Base-by-base conservation (phyloP, 2,113 vertebrate species). In the Syrmaticus mikado region DNA sequence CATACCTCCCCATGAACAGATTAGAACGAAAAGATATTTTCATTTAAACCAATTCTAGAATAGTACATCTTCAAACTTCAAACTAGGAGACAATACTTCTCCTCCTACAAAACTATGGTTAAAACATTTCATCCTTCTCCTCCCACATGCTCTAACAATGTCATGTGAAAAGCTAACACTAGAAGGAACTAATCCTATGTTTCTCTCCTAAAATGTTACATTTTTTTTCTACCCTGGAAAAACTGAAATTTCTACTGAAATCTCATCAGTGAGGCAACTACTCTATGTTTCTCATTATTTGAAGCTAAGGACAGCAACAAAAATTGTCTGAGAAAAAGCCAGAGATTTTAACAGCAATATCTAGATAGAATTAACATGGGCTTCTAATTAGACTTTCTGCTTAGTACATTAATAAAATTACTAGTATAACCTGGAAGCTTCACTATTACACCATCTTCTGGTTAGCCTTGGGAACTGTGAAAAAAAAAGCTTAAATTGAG, bases 361-460 rank as follows among this genome's bases (percentile, higher is more conserved):
- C 89, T 74, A 79, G 41, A 55, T 62, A 53, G 45, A 89, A 41
- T 87, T 82, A 89, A 8, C 8, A 76, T 40, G 6, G 27, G 3
- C 5, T 82, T 85, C 57, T 20, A 87, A 89, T 90, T 36, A 77
- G 43, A 74, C 61, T 13, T 80, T 77, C 28, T 67, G 17, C 67
- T 79, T 76, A 55, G 27, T 38, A 36, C 11, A 36, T 34, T 6
- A n/a, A 18, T 32, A 66, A 82, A 91, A 40, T 53, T 45, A 24
- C 50, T 55, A 32, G 18, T 22, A 24, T 15, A 82, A 79, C 0
- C 4, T 22, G 9, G 93, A 94, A 67, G 41, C 30, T 94, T 94
- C 75, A 40, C 50, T 92, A 71, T 52, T 77, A 79, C 92, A 85
- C 95, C 94, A 95, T 91, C 94, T 95, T 77, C 78, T 96, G 91